Evolutionary conservation across 2,888 invertebrate species (phyloP).

Genomic region (Luperina testacea): DNA sequence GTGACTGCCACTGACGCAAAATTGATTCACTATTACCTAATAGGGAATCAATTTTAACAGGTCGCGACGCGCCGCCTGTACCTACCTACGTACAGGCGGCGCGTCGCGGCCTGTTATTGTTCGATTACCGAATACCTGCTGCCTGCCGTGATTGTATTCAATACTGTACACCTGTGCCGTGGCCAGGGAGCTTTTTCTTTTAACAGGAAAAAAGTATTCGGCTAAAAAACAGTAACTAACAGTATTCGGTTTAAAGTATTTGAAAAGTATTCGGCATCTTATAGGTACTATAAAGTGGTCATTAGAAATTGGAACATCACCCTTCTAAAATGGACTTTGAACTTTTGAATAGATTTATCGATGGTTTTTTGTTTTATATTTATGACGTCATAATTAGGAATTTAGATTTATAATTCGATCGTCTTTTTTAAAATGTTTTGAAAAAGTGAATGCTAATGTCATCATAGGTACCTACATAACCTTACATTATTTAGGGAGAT

Average conservation of each 20-base stretch:
- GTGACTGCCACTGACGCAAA: slow-evolving; percentile 56
- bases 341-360: neutral
- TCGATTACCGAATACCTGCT: slow-evolving; percentile 40
- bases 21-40: slow-evolving; percentile 62
- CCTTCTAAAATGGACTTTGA: neutral
- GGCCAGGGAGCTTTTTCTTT: neutral
- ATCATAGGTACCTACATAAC: neutral
- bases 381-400: neutral
- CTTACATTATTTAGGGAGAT: neutral
- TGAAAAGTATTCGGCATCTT: neutral
- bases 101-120: slow-evolving; percentile 30
- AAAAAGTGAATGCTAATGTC: neutral
- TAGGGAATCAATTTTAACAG: no score
- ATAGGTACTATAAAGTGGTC: neutral
- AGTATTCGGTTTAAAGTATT: neutral
- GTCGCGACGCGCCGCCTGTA: no score
- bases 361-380: neutral
- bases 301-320: neutral
- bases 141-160: slow-evolving; percentile 15
- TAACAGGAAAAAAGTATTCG: neutral
- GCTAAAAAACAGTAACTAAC: neutral
- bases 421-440: neutral
- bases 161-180: neutral
- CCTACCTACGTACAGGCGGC: neutral
- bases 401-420: neutral